Evolutionary conservation across 2,113 vertebrate species (phyloP), one percentile per base, ranked within the genome.

Genomic region (Sapayoa aenigma): DNA sequence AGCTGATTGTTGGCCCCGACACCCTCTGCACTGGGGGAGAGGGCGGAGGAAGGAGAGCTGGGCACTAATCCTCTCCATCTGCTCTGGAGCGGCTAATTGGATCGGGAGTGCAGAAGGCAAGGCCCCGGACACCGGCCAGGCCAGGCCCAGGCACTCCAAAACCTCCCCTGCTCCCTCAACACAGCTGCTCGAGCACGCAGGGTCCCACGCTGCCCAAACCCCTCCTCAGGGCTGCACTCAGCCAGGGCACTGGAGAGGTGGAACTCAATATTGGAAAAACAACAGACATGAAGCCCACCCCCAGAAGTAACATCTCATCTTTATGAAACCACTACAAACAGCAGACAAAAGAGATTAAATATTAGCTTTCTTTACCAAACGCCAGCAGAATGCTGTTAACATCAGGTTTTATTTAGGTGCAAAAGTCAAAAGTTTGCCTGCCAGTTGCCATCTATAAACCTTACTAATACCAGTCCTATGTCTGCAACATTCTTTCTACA

Each of bases 11-110:
- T 59, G 91, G 87, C 78, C 72, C n/a, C 0, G 2, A 80, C 91
- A 91, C 53, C 66, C 79, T 58, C 30, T 15, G 78, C 37, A 30
- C 5, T 1, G 6, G 44, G 71, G 16, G 28, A 78, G 58, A 89
- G 50, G 77, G 58, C 0, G 23, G 87, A 84, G 81, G 93, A 87
- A 87, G 91, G 65, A 75, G 91, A 94, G 91, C 84, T 0, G 1
- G 91, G 77, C 66, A 41, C 91, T 96, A 95, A 97, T 95, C 94
- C 4, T 2, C 78, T 95, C 95, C 94, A 96, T 93, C 95, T 96
- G 90, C 93, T 95, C 87, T 3, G 9, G 8, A 84, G 81, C 77
- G 49, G 58, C 81, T 95, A 96, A 96, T 93, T 89, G 95, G 94
- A 97, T 96, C 91, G 87, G 0, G 33, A 92, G 28, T 42, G 72